phyloP scores from a whole-genome alignment of 53 echinoderm and acorn worm species.

The Holothuria scabra region DNA sequence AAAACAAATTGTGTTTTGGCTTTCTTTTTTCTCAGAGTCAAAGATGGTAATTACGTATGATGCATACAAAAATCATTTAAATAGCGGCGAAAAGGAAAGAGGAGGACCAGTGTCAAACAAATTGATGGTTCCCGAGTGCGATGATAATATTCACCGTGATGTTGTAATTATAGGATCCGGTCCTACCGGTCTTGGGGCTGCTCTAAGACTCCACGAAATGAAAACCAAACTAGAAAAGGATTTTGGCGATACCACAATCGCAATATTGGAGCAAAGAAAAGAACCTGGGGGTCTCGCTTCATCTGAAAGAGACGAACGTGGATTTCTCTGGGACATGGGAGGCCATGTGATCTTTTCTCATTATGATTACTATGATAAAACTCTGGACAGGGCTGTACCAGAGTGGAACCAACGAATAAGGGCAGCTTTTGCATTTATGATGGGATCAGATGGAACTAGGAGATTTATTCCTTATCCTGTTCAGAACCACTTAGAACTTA shows the following conservation, averaged over 20 bases:
- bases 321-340: slow-evolving; percentile 67
- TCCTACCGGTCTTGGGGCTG: too few relatives aligned
- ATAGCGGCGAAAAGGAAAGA: too few relatives aligned
- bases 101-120: too few relatives aligned
- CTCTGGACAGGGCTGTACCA: too few relatives aligned
- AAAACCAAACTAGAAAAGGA: slow-evolving; percentile 10
- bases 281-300: slow-evolving; percentile 51
- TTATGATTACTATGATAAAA: slow-evolving; percentile 55
- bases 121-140: too few relatives aligned
- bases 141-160: neutral
- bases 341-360: slow-evolving; percentile 63
- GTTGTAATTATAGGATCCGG: slow-evolving; percentile 54
- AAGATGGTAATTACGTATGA: too few relatives aligned
- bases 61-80: too few relatives aligned
- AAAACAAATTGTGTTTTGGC: too few relatives aligned
- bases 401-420: slow-evolving; percentile 58
- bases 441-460: slow-evolving; percentile 44
- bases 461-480: slow-evolving; percentile 59
- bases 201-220: slow-evolving; percentile 43
- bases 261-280: too few relatives aligned
- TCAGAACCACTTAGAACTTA: slow-evolving; percentile 54
- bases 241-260: too few relatives aligned
- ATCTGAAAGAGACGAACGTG: slow-evolving; percentile 49
- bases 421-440: slow-evolving; percentile 60
- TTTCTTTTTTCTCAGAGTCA: too few relatives aligned